Percentiles rank a stretch among this genome's conserved stretches.
Conservation (phyloP, 30 jellyfish, hydroid and myxozoan genomes). For the Turritopsis dohrnii region DNA sequence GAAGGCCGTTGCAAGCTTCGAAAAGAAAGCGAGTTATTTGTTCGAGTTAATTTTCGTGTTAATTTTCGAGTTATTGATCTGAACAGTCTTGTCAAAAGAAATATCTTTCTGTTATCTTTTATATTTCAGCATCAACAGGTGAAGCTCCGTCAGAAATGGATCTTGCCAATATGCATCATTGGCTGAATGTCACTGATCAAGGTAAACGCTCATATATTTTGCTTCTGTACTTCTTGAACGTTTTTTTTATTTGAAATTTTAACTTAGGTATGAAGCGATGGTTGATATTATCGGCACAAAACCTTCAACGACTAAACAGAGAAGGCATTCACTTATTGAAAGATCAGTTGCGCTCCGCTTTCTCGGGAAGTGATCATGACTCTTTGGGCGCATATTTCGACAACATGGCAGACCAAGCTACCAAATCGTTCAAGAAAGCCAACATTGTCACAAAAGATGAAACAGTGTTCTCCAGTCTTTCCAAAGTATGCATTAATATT, state of each 20-base stretch:
- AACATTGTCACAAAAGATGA: not conserved
- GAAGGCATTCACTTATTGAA: not conserved
- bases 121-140: not conserved
- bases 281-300: not conserved
- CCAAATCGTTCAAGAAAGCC: not conserved
- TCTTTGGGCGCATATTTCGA: not conserved
- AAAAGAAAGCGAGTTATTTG: too few species aligned
- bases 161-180: not conserved
- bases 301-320: not conserved
- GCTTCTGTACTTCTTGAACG: not conserved
- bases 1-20: too few species aligned
- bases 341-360: not conserved
- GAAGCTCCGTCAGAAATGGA: not conserved
- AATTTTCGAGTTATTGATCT: too few species aligned
- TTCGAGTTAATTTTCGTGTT: too few species aligned
- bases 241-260: not conserved
- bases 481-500: not conserved
- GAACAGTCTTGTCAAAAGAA: too few species aligned
- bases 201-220: not conserved
- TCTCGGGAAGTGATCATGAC: not conserved
- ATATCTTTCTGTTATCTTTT: not conserved
- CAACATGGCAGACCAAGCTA: not conserved
- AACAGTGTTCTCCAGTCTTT: not conserved
- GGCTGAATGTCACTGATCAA: slow-evolving; percentile 9
- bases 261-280: not conserved